A percentile compares a stretch with the other conserved stretches of the same genome.
Conservation (phyloP, 1,140 invertebrate species). For the Glomeris maerens region DNA sequence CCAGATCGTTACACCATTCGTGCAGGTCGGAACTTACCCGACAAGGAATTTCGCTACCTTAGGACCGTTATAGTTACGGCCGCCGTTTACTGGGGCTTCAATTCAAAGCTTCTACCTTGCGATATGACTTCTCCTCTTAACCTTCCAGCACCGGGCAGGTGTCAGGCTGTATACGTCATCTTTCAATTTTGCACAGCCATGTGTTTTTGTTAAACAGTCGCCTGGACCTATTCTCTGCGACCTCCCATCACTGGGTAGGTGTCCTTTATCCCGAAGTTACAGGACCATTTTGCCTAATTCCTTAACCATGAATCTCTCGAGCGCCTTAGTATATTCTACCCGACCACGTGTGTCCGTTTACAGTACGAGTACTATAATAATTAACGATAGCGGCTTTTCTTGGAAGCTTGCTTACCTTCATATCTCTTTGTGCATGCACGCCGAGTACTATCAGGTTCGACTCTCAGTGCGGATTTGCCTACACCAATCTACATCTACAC, state of each 20-base stretch:
- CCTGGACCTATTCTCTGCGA: slow-evolving; percentile 19
- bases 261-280: slow-evolving; percentile 29
- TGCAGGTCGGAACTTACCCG: slow-evolving; percentile 25
- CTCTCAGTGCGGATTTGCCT: neutral
- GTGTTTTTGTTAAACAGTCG: slow-evolving; percentile 33
- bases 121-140: slow-evolving; percentile 23
- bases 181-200: slow-evolving; percentile 28
- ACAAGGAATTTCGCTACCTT: slow-evolving; percentile 29
- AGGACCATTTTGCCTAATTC: slow-evolving; percentile 28
- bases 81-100: slow-evolving; percentile 33
- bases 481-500: neutral
- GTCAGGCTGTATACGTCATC: slow-evolving; percentile 30
- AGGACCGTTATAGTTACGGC: slow-evolving; percentile 33
- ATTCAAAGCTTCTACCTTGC: slow-evolving; percentile 21
- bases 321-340: slow-evolving; percentile 28
- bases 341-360: slow-evolving; percentile 31
- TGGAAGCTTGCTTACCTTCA: neutral
- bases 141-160: slow-evolving; percentile 32
- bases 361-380: too few relatives aligned
- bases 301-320: slow-evolving; percentile 25
- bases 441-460: neutral
- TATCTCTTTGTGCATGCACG: neutral
- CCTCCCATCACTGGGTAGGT: slow-evolving; percentile 15
- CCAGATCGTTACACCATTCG: slow-evolving; percentile 26
- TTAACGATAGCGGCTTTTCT: neutral